Evolutionary conservation across 2,888 invertebrate genomes (phyloP).

Genomic region (Thysanoteuthis rhombus): DNA sequence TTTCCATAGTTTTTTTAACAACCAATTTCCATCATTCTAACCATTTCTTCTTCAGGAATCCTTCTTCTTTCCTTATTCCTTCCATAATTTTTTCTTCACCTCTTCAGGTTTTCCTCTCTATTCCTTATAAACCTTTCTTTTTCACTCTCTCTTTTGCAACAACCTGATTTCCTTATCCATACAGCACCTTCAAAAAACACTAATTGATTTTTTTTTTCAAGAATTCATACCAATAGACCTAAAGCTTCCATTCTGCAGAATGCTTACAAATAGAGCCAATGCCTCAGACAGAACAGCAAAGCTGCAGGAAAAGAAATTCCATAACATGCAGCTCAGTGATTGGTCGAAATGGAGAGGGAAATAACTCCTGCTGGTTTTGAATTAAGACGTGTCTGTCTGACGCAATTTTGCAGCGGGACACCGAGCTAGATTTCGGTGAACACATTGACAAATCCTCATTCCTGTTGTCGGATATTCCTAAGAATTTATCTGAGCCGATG

Average conservation of each 20-base stretch:
- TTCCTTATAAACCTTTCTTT: not conserved
- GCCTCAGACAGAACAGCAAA: not conserved
- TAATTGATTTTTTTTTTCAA: not conserved
- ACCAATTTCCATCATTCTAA: no score
- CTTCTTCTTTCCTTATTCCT: no score
- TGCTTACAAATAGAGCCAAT: not conserved
- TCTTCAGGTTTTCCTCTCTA: not conserved
- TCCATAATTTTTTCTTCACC: not conserved
- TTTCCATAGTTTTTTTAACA: no score
- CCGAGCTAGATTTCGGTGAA: not conserved
- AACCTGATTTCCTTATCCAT: not conserved
- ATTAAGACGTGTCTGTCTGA: not conserved
- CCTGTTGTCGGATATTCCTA: not conserved
- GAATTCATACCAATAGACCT: not conserved
- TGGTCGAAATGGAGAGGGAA: not conserved
- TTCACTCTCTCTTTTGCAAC: not conserved
- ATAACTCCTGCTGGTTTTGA: not conserved
- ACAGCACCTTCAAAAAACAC: not conserved
- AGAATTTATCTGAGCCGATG: not conserved
- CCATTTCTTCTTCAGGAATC: no score
- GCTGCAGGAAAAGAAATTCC: conserved; percentile 1
- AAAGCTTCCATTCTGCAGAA: not conserved
- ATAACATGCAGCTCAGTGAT: conserved; percentile 12
- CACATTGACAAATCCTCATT: not conserved
- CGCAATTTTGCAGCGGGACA: not conserved